A percentile compares a stretch with the other conserved stretches of the same genome.
Conservation (phyloP, 2,888 invertebrate genomes). For the Hetaerina titia region DNA sequence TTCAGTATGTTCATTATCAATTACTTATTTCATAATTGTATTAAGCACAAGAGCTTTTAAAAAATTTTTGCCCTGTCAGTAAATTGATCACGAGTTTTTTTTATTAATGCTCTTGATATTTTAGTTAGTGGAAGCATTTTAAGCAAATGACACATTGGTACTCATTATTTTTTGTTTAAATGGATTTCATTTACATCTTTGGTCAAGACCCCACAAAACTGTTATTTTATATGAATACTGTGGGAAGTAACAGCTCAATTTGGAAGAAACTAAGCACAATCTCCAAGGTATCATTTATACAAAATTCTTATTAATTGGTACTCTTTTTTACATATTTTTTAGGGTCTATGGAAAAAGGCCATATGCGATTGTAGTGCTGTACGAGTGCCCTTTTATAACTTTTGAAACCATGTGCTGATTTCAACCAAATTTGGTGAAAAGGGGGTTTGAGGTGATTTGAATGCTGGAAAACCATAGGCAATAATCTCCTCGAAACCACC, state of each 20-base stretch:
- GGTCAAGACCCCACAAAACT: not conserved
- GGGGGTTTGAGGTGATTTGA: conserved; percentile 43
- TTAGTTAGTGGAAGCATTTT: too few species aligned
- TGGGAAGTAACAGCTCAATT: not conserved
- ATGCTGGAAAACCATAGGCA: conserved; percentile 19
- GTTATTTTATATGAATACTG: not conserved
- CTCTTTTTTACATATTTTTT: conserved; percentile 38
- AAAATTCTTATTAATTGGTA: conserved; percentile 26
- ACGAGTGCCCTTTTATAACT: conserved; percentile 12
- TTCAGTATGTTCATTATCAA: not conserved
- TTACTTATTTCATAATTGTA: not conserved
- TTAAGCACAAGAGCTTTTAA: not conserved
- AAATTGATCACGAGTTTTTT: too few species aligned
- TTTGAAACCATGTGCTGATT: conserved; percentile 39
- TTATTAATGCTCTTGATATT: too few species aligned
- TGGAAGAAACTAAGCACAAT: conserved; percentile 43
- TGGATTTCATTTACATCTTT: too few species aligned
- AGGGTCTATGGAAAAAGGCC: conserved; percentile 44
- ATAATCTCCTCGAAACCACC: conserved; percentile 23
- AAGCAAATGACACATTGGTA: too few species aligned
- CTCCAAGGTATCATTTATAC: not conserved
- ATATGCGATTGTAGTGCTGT: conserved; percentile 35
- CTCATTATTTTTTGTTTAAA: too few species aligned
- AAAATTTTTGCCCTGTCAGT: too few species aligned
- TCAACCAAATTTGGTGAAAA: conserved; percentile 47